These are phyloP conservation scores for Neomorphus geoffroyi DNA, from an alignment of 2,797 vertebrate genomes.

Conservation along the genomic window DNA sequence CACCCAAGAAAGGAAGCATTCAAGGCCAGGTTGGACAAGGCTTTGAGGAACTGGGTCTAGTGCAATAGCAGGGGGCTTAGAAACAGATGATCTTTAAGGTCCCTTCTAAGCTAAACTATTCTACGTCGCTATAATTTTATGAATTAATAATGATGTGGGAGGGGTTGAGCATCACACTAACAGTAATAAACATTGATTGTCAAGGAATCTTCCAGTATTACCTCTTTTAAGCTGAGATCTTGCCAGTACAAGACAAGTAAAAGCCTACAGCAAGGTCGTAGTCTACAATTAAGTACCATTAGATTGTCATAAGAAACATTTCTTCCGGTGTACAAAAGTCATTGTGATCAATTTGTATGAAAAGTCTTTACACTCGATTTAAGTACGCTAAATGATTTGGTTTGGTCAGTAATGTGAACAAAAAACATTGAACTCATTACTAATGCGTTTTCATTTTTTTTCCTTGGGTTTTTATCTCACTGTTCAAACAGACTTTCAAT, in stretches of 20 bases:
- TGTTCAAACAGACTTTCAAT: not conserved
- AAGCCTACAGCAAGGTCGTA: not conserved
- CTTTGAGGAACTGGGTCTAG: no score
- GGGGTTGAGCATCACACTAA: not conserved
- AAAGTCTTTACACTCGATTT: not conserved
- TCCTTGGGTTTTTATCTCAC: not conserved
- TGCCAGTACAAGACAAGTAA: not conserved
- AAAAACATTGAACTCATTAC: not conserved
- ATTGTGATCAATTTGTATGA: not conserved
- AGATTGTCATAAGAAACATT: not conserved
- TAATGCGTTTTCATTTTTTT: not conserved
- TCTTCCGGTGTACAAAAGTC: not conserved
- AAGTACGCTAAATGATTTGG: not conserved
- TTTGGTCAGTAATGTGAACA: not conserved
- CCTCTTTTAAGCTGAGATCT: not conserved
- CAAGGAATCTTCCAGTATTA: not conserved
- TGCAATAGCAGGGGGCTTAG: no score
- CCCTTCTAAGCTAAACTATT: no score
- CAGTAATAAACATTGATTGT: not conserved
- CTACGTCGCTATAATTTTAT: no score
- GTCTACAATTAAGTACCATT: not conserved
- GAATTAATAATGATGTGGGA: not conserved
- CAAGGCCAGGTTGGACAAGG: no score
- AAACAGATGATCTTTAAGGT: no score
- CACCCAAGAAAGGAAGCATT: no score